phyloP scores from a whole-genome alignment of 2,797 vertebrate species.

The Rhinogobio ventralis region DNA sequence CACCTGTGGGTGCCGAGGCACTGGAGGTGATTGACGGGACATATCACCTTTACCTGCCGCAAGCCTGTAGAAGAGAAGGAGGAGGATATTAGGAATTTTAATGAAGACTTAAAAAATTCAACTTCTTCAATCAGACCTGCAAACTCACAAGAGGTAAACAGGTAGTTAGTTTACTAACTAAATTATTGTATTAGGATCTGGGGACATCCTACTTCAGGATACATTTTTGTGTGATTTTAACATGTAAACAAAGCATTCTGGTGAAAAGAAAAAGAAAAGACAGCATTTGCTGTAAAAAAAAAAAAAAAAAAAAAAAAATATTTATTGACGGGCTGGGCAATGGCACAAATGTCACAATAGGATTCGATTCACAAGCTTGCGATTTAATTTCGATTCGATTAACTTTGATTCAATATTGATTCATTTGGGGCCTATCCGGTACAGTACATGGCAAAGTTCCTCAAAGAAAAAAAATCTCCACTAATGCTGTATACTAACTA shows the following conservation, averaged over 20 bases:
- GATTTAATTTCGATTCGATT: too few relatives aligned
- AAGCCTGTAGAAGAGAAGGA: conserved; percentile 73
- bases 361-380: too few relatives aligned
- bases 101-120: not conserved
- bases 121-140: not conserved
- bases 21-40: conserved; percentile 78
- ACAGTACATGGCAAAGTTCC: too few relatives aligned
- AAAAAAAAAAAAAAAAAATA: too few relatives aligned
- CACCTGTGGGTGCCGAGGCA: conserved; percentile 80
- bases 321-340: not conserved
- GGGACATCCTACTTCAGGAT: not conserved
- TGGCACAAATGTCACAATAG: not conserved
- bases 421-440: too few relatives aligned
- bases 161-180: too few relatives aligned
- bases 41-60: conserved; percentile 74
- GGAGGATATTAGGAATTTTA: not conserved
- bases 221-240: not conserved
- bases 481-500: too few relatives aligned
- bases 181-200: not conserved
- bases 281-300: not conserved
- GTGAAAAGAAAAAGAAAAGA: not conserved
- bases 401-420: too few relatives aligned
- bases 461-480: too few relatives aligned
- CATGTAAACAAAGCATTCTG: not conserved
- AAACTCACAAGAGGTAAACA: not conserved